Evolutionary conservation across 2,797 vertebrate species (phyloP).

Genomic region (Aselliscus stoliczkanus): DNA sequence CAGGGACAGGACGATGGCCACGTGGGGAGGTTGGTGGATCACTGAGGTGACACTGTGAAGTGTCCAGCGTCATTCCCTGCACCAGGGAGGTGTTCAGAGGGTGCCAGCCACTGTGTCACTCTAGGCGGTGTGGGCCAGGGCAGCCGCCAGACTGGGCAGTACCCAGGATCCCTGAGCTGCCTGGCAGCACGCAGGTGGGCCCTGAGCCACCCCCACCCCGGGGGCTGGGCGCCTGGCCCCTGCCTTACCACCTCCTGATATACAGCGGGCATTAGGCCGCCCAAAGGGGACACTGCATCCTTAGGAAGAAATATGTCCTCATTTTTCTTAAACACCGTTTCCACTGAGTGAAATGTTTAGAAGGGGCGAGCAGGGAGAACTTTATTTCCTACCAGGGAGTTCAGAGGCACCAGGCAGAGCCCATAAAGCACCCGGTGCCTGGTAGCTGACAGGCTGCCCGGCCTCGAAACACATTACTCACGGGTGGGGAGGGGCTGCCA

Average conservation of each 20-base stretch:
- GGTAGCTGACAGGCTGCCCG: constrained; percentile 89
- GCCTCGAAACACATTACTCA: constrained; percentile 93
- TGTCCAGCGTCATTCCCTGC: background rate
- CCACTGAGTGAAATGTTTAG: constrained; percentile 99
- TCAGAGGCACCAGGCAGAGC: constrained; percentile 96
- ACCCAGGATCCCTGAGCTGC: background rate
- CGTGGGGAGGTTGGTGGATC: background rate
- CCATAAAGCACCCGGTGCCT: constrained; percentile 92
- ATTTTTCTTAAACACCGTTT: constrained; percentile 96
- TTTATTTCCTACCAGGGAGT: constrained; percentile 99
- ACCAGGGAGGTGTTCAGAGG: background rate
- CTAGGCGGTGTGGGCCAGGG: background rate
- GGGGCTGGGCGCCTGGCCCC: constrained; percentile 73
- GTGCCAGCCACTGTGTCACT: accelerated
- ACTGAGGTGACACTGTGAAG: too few species aligned
- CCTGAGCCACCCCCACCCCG: constrained; percentile 61
- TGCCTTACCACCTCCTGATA: constrained; percentile 81
- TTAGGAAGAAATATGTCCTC: constrained; percentile 94
- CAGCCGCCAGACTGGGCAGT: background rate
- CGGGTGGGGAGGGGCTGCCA: constrained; percentile 58
- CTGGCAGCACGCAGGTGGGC: background rate
- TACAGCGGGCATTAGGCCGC: constrained; percentile 84
- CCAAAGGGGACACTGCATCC: constrained; percentile 89
- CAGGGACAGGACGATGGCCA: background rate
- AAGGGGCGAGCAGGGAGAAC: constrained; percentile 95